Base-by-base conservation (phyloP, 2,113 vertebrate genomes). In the Etheostoma spectabile region DNA sequence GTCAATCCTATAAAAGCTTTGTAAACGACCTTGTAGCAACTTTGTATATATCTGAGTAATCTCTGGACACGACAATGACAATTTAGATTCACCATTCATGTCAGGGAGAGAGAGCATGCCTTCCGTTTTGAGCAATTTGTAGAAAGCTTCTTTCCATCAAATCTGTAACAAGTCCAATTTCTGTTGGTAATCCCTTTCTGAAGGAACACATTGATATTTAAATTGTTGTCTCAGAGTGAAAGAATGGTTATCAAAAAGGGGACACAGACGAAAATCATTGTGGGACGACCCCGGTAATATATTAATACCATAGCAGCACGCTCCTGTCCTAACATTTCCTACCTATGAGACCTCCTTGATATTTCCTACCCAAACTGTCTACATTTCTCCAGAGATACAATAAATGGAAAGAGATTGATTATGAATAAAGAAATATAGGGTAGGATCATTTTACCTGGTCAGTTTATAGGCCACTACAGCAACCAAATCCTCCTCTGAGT, bases 151-250 rank as follows among this genome's bases (percentile, higher is more conserved):
- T 88, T 86, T 10, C 77, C 45, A 92, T 92, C 73, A 91, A 86
- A 82, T 82, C 72, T 82, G 84, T 83, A 87, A 87, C 79, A 83
- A 88, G 83, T 91, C 85, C 86, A 91, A 89, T 91, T 85, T 86
- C 79, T 76, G 70, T 69, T 74, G 79, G 85, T 92, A 90, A 93
- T 92, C 75, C 90, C 64, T 77, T 67, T 78, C 48, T 52, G 81
- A 88, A 68, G 68, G 69, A 87, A 80, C 76, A 60, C 82, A 87
- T 86, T 88, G 87, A 89, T 90, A 92, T 92, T 89, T 67, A 92
- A 90, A 92, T 87, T 86, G 67, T 83, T 82, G 86, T 86, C 79
- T 85, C 73, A 52, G 85, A 88, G 56, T 66, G 65, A 82, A 77
- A 77, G 86, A 76, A 68, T 66, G 70, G 77, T 86, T 89, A 89